A percentile compares a stretch with the other conserved stretches of the same genome.
These are phyloP conservation scores for Paratilapia polleni DNA, from an alignment of 2,113 vertebrate genomes.

Conservation along the genomic window DNA sequence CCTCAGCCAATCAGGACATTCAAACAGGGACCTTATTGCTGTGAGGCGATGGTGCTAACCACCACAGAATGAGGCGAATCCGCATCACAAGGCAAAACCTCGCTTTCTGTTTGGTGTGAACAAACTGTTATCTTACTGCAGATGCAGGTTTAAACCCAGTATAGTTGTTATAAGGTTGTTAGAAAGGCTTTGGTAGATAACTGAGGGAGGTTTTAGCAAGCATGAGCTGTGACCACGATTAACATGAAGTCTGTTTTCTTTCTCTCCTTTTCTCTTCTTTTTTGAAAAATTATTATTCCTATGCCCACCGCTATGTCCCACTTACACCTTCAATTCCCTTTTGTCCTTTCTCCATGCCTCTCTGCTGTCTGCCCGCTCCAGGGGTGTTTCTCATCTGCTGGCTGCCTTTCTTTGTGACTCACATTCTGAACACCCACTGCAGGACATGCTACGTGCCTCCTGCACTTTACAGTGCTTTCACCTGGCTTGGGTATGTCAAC, in stretches of 20 bases:
- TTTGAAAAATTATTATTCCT: neutral
- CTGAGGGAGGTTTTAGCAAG: neutral
- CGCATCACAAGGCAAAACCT: too few relatives aligned
- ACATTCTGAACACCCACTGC: conserved; percentile 93
- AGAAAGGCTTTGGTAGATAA: neutral
- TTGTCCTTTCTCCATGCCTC: conserved; percentile 20
- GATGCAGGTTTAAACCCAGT: neutral
- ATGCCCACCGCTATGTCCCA: conserved; percentile 1
- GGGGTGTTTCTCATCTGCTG: conserved; percentile 95
- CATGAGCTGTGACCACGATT: conserved; percentile 1
- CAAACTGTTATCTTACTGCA: neutral
- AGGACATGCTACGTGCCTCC: conserved; percentile 86
- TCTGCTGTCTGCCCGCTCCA: conserved; percentile 59
- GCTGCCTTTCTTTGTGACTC: conserved; percentile 95
- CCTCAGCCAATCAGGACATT: neutral
- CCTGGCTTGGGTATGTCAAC: conserved; percentile 94
- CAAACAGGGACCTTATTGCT: neutral
- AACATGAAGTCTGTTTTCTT: neutral
- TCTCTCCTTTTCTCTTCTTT: neutral
- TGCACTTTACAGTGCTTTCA: conserved; percentile 90
- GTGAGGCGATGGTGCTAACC: neutral
- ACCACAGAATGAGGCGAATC: too few relatives aligned
- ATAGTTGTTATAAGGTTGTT: neutral
- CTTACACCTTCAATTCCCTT: neutral
- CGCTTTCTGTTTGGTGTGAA: neutral